These are phyloP conservation scores for Eumacrocentrus americanus DNA, from an alignment of 2,888 invertebrate species.

Conservation along the genomic window DNA sequence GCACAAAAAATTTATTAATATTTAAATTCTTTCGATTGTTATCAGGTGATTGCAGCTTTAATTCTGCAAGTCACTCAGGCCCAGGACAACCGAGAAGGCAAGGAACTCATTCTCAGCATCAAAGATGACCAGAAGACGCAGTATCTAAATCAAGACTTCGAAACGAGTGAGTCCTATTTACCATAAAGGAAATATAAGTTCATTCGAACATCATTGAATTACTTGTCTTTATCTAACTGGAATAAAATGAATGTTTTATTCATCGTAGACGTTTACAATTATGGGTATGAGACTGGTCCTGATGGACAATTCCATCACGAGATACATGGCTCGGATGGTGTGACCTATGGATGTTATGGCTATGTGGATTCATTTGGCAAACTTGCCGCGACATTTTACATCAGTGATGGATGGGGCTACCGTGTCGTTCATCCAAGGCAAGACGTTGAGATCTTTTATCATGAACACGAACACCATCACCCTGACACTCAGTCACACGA, in stretches of 20 bases:
- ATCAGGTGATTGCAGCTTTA: slow-evolving; percentile 61
- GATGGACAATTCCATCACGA: slow-evolving; percentile 79
- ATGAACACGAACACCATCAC: slow-evolving; percentile 56
- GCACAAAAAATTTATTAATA: neutral
- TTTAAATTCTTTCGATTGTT: slow-evolving; percentile 30
- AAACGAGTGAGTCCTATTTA: slow-evolving; percentile 73
- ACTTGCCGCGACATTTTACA: slow-evolving; percentile 75
- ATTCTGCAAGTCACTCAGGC: slow-evolving; percentile 58
- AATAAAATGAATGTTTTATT: neutral
- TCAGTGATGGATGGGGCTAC: slow-evolving; percentile 80
- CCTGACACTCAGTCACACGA: slow-evolving; percentile 36
- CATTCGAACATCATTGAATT: too few relatives aligned
- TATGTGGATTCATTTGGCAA: slow-evolving; percentile 73
- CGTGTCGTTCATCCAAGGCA: slow-evolving; percentile 74
- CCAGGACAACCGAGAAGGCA: slow-evolving; percentile 54
- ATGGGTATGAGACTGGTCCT: slow-evolving; percentile 78
- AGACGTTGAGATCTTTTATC: slow-evolving; percentile 71
- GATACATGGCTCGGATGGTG: slow-evolving; percentile 75
- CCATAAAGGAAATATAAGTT: too few relatives aligned
- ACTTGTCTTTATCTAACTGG: too few relatives aligned
- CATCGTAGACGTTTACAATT: slow-evolving; percentile 72
- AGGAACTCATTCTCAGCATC: slow-evolving; percentile 75
- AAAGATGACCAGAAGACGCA: slow-evolving; percentile 76
- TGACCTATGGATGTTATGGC: slow-evolving; percentile 82
- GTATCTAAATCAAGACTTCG: slow-evolving; percentile 77